These are phyloP conservation scores for Lepisosteus osseus DNA, from an alignment of 2,113 vertebrate species.

Conservation along the genomic window DNA sequence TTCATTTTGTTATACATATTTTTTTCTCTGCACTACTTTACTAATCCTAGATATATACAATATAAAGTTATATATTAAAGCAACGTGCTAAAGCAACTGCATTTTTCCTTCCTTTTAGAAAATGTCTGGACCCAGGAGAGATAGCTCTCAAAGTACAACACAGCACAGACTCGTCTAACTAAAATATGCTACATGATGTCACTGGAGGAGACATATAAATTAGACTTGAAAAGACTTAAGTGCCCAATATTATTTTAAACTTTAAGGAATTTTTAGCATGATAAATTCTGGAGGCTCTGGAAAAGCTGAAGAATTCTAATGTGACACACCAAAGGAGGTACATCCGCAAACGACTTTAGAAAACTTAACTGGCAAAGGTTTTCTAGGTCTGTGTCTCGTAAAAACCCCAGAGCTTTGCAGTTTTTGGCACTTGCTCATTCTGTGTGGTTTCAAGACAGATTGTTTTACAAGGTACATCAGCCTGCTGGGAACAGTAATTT, in stretches of 20 bases:
- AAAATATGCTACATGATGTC: constrained; percentile 39
- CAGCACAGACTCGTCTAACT: constrained; percentile 29
- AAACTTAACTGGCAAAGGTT: constrained; percentile 47
- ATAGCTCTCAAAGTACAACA: constrained; percentile 36
- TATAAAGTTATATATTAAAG: too few species aligned
- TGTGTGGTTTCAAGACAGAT: constrained; percentile 61
- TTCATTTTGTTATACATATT: too few species aligned
- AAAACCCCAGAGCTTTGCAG: constrained; percentile 50
- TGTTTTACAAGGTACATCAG: constrained; percentile 77
- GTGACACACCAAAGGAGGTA: constrained; percentile 47
- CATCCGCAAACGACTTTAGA: constrained; percentile 50
- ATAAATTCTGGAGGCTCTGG: constrained; percentile 29
- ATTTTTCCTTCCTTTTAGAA: constrained; percentile 21
- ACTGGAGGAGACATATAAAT: constrained; percentile 14
- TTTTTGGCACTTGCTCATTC: constrained; percentile 61
- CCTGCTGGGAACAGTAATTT: constrained; percentile 78
- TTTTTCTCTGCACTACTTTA: too few species aligned
- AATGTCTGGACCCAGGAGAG: constrained; percentile 41
- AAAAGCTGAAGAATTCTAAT: constrained; percentile 36
- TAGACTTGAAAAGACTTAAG: constrained; percentile 26
- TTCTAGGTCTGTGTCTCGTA: constrained; percentile 59
- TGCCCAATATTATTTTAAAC: constrained; percentile 42
- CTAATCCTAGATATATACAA: too few species aligned
- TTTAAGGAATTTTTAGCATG: constrained; percentile 47
- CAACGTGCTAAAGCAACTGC: too few species aligned